Conservation (phyloP, 37 sponge, comb jelly and placozoan species). For the Agelas oroides region DNA sequence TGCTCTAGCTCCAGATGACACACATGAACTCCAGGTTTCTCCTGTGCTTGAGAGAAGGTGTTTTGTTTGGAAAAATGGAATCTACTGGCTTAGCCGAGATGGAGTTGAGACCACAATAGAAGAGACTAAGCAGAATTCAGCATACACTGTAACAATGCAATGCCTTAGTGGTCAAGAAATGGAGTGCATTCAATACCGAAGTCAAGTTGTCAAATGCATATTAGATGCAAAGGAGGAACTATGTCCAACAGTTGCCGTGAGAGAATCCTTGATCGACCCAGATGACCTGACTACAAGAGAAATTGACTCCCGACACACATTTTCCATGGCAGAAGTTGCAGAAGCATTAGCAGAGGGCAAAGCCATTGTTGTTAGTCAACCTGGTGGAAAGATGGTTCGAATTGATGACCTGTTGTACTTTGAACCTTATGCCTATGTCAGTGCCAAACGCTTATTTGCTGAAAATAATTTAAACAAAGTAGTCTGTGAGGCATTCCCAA, state of each 20-base stretch:
- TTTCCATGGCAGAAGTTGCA: neutral
- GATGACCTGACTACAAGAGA: too few relatives aligned
- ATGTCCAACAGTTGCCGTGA: neutral
- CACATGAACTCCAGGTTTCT: too few relatives aligned
- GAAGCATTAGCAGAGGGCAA: neutral
- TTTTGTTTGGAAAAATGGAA: neutral
- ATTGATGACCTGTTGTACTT: slow-evolving; percentile 9
- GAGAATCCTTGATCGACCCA: slow-evolving; percentile 18
- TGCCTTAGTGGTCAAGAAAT: slow-evolving; percentile 2
- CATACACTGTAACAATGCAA: neutral
- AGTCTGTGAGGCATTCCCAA: neutral
- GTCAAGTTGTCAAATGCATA: slow-evolving; percentile 3
- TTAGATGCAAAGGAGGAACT: slow-evolving; percentile 6
- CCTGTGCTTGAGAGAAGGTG: neutral
- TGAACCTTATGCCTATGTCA: slow-evolving; percentile 28
- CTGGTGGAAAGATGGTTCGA: neutral
- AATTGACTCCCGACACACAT: neutral
- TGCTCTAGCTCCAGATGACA: neutral
- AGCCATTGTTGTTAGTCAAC: neutral
- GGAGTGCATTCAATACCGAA: neutral
- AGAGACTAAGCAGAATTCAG: neutral
- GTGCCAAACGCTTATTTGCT: too few relatives aligned
- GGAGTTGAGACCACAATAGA: slow-evolving; percentile 6
- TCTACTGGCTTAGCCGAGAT: neutral
- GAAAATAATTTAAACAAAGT: too few relatives aligned